Base-by-base conservation (phyloP, 2,797 vertebrate genomes). In the Cirrhinus mrigala region DNA sequence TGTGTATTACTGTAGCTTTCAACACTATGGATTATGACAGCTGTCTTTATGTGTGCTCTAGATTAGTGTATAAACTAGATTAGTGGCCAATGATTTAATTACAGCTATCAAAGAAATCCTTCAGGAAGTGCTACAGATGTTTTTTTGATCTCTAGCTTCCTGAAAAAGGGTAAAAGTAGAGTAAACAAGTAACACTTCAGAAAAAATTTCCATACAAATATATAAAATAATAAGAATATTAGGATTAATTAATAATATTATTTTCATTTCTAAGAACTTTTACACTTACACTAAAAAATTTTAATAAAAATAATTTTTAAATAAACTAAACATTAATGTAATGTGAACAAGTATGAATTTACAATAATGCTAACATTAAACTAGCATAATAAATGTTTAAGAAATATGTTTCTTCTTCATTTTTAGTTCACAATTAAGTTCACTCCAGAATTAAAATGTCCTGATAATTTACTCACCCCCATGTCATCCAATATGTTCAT, bases 1-100 rank as follows among this genome's bases (percentile, higher is more conserved):
- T 27, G 66, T 52, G 48, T 18, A 75, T 40, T n/a, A 70, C 54
- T 77, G 60, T 54, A 22, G n/a, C 12, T 70, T 79, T 84, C 50
- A 68, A 52, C 73, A 79, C n/a, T n/a, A 50, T 27, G 54, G 50
- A 79, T 73, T 82, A 80, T 50, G 58, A 74, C 68, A 76, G 29
- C 18, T 60, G 40, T 66, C 50, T 86, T 85, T 62, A 24, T 77
- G 46, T 54, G 79, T 78, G 11, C 20, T 50, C 37, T 54, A 56
- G 70, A 84, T 84, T 81, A 85, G 64, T 33, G 64, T 81, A 54
- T 70, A 85, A 40, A 77, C 54, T 81, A 82, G 79, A 79, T 77
- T 44, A 85, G 46, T 24, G 18, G 68, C n/a, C 24, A 40, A 44
- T 66, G 33, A 85, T 78, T 84, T 81, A 62, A 81, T 84, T 87